Percentiles rank a stretch among this genome's conserved stretches.
Evolutionary conservation across 2,888 invertebrate species (phyloP).

Genomic region (Drosophila anomalata): DNA sequence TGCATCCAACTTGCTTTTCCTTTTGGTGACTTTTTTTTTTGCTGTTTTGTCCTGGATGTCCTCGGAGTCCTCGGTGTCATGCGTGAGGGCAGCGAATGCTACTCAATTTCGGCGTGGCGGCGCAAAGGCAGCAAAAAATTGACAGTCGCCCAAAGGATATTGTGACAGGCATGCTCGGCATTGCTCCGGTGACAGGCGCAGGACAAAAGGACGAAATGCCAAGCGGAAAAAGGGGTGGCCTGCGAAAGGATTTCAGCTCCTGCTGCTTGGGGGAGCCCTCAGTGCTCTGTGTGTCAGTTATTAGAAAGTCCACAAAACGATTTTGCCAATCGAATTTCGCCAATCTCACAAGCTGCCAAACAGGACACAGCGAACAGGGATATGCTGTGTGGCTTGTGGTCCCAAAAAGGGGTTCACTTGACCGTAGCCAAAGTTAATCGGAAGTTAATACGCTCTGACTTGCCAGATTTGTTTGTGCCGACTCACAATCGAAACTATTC

Average conservation of each 20-base stretch:
- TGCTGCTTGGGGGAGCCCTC: constrained; percentile 19
- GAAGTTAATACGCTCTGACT: constrained; percentile 83
- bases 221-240: constrained; percentile 60
- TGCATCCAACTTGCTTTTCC: constrained; percentile 12
- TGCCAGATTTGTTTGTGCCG: constrained; percentile 72
- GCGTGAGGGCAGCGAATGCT: constrained; percentile 65
- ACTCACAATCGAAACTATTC: constrained; percentile 65
- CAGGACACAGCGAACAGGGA: constrained; percentile 14
- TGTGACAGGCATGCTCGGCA: constrained; percentile 73
- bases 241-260: constrained; percentile 32
- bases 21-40: constrained; percentile 39
- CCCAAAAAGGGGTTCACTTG: constrained; percentile 67
- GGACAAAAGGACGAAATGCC: constrained; percentile 56
- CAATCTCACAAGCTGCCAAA: constrained; percentile 71
- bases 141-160: constrained; percentile 78
- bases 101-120: constrained; percentile 55
- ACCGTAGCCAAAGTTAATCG: constrained; percentile 82
- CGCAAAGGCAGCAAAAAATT: constrained; percentile 48
- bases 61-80: constrained; percentile 52
- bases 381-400: constrained; percentile 4
- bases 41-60: constrained; percentile 23
- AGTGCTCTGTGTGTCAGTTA: constrained; percentile 46
- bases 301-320: constrained; percentile 76
- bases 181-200: constrained; percentile 59
- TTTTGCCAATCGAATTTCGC: constrained; percentile 75